phyloP scores from a whole-genome alignment of 2,113 vertebrate genomes.

The Equus przewalskii region DNA sequence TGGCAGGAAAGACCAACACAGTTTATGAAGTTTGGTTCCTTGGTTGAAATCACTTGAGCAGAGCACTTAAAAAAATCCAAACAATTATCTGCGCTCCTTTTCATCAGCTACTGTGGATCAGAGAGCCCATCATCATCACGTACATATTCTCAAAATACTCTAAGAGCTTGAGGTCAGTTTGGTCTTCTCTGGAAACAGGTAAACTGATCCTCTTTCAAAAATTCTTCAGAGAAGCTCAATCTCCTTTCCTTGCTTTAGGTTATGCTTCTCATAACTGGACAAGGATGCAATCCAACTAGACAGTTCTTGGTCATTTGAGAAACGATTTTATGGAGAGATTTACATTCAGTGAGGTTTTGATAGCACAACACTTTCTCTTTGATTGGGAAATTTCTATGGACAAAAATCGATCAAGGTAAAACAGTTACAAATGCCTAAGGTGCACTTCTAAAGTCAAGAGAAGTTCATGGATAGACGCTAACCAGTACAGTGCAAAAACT shows the following conservation, averaged over 20 bases:
- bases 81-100: not conserved
- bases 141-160: slow-evolving; percentile 4
- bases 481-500: not conserved
- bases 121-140: not conserved
- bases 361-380: slow-evolving; percentile 21
- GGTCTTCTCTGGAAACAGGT: slow-evolving; percentile 54
- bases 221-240: slow-evolving; percentile 48
- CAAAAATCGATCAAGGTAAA: slow-evolving; percentile 58
- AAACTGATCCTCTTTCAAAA: slow-evolving; percentile 61
- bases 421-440: slow-evolving; percentile 13
- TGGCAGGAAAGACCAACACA: slow-evolving; percentile 3
- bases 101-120: not conserved
- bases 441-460: slow-evolving; percentile 29
- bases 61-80: not conserved
- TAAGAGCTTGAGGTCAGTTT: slow-evolving; percentile 46
- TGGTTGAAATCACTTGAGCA: not conserved
- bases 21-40: slow-evolving; percentile 18
- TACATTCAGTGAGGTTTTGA: slow-evolving; percentile 46
- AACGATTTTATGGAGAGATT: slow-evolving; percentile 55
- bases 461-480: not conserved
- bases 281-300: slow-evolving; percentile 56
- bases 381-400: slow-evolving; percentile 25
- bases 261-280: slow-evolving; percentile 58
- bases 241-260: slow-evolving; percentile 65
- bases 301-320: slow-evolving; percentile 35